Base-by-base conservation (phyloP, 2,797 vertebrate genomes). In the Anolis apletophallus region DNA sequence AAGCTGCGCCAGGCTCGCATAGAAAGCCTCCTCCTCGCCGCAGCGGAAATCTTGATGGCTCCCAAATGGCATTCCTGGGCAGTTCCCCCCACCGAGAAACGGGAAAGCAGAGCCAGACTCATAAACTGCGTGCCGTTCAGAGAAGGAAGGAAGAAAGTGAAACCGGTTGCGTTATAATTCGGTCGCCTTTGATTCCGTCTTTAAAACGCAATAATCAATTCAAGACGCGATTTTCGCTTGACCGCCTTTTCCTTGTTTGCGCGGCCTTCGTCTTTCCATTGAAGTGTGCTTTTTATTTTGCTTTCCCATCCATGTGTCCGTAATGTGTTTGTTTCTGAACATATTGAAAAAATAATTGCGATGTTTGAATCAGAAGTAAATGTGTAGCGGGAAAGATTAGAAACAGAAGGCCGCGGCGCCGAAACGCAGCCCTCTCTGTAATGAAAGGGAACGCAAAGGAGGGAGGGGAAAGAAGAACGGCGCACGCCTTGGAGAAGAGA, bases 261-360 rank as follows among this genome's bases (percentile, higher is more conserved):
- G 14, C 19, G 32, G 17, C 23, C 23, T 11, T 40, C 46, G 34
- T 84, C n/a, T n/a, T n/a, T 68, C 26, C 76, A 40, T 26, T 32
- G 16, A 79, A 57, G 34, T 79, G 78, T 79, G 16, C 26, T 69
- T 85, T n/a, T 85, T 79, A 2, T 59, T 26, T 79, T 71, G 21
- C 32, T 16, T 59, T 16, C 54, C 26, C 34, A 36, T 79, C n/a
- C 54, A 79, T 79, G n/a, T 85, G 76, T 71, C 57, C 40, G 59
- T 23, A 46, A 57, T 78, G 71, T n/a, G 2, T 77, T 68, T 78
- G 75, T 40, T n/a, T 46, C 14, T 79, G 75, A 57, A 71, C 21
- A 46, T 67, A 54, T 50, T 67, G 72, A 50, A n/a, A 17, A 67
- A 76, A 76, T 71, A 85, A 23, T 46, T 57, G 4, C 29, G 5